Percentiles rank a stretch among this genome's conserved stretches.
phyloP scores from a whole-genome alignment of 1,140 invertebrate genomes.

The Aphaenogaster rudis region DNA sequence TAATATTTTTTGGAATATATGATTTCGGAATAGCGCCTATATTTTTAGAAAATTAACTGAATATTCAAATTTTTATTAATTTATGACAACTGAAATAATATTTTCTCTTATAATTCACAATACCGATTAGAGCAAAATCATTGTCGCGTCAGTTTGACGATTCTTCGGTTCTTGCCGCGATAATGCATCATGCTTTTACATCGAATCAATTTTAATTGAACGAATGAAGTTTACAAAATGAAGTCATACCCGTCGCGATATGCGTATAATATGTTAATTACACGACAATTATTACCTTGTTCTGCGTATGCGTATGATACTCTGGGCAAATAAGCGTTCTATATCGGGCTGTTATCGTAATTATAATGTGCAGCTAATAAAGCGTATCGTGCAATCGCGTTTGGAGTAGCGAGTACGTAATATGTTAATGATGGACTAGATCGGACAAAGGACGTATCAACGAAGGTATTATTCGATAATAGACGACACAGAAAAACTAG shows the following conservation, averaged over 20 bases:
- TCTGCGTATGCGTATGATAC: slow-evolving; percentile 46
- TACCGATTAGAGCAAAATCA: slow-evolving; percentile 6
- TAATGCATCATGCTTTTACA: slow-evolving; percentile 51
- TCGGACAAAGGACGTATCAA: slow-evolving; percentile 39
- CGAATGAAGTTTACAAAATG: slow-evolving; percentile 62
- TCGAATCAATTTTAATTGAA: slow-evolving; percentile 64
- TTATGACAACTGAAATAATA: neutral
- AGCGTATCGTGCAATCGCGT: slow-evolving; percentile 52
- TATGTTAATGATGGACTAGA: slow-evolving; percentile 56
- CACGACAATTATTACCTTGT: slow-evolving; percentile 61
- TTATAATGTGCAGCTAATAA: slow-evolving; percentile 62
- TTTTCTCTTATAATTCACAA: slow-evolving; percentile 8
- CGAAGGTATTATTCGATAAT: slow-evolving; percentile 35
- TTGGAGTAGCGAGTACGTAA: slow-evolving; percentile 52
- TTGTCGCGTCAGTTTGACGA: slow-evolving; percentile 28
- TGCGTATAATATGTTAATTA: slow-evolving; percentile 62
- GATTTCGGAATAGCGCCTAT: neutral
- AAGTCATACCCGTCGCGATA: slow-evolving; percentile 53
- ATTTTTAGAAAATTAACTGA: neutral
- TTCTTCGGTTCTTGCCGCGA: slow-evolving; percentile 26
- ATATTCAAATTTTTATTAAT: slow-evolving; percentile 27
- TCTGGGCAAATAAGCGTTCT: slow-evolving; percentile 55
- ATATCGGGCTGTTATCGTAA: slow-evolving; percentile 57
- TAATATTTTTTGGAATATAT: neutral
- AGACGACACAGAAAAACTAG: slow-evolving; percentile 9